phyloP scores from a whole-genome alignment of 2,113 vertebrate species.

The Macquaria australasica region DNA sequence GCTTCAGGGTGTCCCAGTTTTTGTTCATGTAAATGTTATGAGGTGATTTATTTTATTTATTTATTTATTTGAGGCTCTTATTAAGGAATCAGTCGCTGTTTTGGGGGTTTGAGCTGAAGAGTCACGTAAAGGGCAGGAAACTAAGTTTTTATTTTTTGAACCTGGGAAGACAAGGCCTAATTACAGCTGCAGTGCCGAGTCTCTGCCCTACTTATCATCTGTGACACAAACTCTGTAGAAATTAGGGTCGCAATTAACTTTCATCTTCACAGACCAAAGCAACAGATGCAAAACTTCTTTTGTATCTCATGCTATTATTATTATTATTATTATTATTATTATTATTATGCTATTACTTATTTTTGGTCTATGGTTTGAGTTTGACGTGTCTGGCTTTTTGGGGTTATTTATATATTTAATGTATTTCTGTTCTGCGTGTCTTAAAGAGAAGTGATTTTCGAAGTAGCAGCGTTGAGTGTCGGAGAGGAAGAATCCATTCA shows the following conservation, averaged over 20 bases:
- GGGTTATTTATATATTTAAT: not conserved
- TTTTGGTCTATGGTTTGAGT: not conserved
- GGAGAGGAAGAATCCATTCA: too few species aligned
- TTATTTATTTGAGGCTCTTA: not conserved
- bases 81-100: not conserved
- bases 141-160: not conserved
- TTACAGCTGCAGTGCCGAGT: conserved; percentile 15
- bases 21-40: not conserved
- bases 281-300: not conserved
- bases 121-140: conserved; percentile 20
- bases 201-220: conserved; percentile 28
- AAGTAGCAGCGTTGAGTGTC: not conserved
- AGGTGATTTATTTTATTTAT: not conserved
- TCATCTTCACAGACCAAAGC: not conserved
- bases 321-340: too few species aligned
- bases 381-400: not conserved
- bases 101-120: not conserved
- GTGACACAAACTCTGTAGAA: not conserved
- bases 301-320: too few species aligned
- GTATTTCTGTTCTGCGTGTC: not conserved
- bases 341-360: too few species aligned
- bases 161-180: not conserved
- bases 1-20: conserved; percentile 30
- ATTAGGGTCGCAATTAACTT: not conserved
- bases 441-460: not conserved